Conservation (phyloP, 2,113 vertebrate genomes). For the Gymnarchus niloticus region DNA sequence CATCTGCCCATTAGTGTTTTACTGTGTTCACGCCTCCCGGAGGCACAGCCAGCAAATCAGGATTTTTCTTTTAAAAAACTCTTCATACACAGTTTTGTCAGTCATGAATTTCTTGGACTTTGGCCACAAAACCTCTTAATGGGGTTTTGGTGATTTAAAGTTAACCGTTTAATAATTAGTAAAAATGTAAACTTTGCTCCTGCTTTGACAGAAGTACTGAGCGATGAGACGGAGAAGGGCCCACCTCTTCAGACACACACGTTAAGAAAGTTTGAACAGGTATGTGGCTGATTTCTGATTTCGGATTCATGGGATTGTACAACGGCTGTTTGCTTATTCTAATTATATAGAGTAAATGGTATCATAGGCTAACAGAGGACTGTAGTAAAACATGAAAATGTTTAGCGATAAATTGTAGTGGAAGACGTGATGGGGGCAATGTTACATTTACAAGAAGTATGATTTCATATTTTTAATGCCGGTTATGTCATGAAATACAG, state of each 20-base stretch:
- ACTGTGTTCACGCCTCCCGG: neutral
- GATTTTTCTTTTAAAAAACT: neutral
- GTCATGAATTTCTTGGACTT: neutral
- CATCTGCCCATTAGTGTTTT: neutral
- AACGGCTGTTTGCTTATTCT: neutral
- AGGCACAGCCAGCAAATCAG: neutral
- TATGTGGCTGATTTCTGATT: conserved; percentile 44
- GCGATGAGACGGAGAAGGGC: conserved; percentile 53
- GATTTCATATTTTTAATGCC: neutral
- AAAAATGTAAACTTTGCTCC: conserved; percentile 20
- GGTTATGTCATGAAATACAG: neutral
- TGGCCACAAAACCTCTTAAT: neutral
- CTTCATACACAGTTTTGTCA: neutral
- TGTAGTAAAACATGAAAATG: neutral
- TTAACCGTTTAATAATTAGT: neutral
- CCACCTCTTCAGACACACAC: conserved; percentile 72
- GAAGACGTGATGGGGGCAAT: too few relatives aligned
- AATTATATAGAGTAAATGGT: neutral
- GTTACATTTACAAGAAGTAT: neutral
- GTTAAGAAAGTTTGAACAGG: conserved; percentile 83
- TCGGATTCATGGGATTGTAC: neutral
- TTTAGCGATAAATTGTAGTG: neutral
- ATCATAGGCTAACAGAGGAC: neutral
- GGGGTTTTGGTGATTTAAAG: neutral
- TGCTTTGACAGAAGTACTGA: conserved; percentile 61